A percentile compares a stretch with the other conserved stretches of the same genome.
phyloP scores from a whole-genome alignment of 2,797 vertebrate species.

The Paratrypauchen microcephalus region DNA sequence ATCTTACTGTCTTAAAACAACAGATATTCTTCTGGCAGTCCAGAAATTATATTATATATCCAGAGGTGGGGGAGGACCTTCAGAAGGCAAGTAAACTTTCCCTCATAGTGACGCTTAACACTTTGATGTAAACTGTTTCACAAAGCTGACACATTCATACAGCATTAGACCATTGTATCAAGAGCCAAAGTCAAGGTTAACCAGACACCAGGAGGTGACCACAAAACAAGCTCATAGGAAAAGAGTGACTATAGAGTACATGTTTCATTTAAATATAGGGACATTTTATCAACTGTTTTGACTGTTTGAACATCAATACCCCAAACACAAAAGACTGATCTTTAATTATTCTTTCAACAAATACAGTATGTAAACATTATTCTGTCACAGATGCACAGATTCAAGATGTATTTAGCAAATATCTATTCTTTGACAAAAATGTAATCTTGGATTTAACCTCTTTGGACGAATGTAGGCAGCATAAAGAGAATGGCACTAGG shows the following conservation, averaged over 20 bases:
- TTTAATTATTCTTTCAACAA: constrained; percentile 69
- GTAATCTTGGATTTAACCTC: constrained; percentile 52
- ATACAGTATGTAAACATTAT: constrained; percentile 60
- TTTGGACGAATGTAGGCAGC: constrained; percentile 47
- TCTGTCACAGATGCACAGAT: constrained; percentile 56
- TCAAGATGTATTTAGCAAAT: constrained; percentile 46
- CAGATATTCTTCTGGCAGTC: background rate
- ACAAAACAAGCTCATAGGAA: constrained; percentile 19
- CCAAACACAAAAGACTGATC: constrained; percentile 28
- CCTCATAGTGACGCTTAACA: constrained; percentile 50
- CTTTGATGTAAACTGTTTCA: constrained; percentile 63
- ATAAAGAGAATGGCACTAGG: constrained; percentile 33
- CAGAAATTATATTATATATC: background rate
- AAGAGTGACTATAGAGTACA: background rate
- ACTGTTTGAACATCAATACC: background rate
- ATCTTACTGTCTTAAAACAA: background rate
- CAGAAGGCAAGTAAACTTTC: constrained; percentile 30
- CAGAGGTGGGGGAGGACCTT: constrained; percentile 12
- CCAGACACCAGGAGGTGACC: constrained; percentile 30
- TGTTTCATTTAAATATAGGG: background rate
- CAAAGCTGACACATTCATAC: constrained; percentile 69
- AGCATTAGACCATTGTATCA: constrained; percentile 30
- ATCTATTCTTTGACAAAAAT: constrained; percentile 61
- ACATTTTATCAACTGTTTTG: background rate
- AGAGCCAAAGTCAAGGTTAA: constrained; percentile 59